phyloP scores from a whole-genome alignment of 2,888 invertebrate species.

The Sphaeridia pumilis region DNA sequence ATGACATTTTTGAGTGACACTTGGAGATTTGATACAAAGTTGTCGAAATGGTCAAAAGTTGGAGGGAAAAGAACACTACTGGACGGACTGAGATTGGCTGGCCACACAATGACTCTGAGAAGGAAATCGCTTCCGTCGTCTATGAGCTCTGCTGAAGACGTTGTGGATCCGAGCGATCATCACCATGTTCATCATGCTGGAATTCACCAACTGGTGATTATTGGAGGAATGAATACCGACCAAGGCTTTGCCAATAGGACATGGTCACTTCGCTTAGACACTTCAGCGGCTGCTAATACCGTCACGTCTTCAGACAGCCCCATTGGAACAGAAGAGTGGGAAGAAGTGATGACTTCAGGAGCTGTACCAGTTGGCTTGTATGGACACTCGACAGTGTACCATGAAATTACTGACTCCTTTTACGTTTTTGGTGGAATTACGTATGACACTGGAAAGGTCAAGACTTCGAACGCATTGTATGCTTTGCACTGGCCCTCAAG shows the following conservation, averaged over 20 bases:
- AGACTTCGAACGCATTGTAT: slow-evolving; percentile 62
- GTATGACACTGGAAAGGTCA: slow-evolving; percentile 57
- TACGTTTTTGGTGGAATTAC: slow-evolving; percentile 83
- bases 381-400: slow-evolving; percentile 81
- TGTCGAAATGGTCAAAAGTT: slow-evolving; percentile 40
- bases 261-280: slow-evolving; percentile 13
- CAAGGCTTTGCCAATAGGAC: slow-evolving; percentile 37
- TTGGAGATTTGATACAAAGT: slow-evolving; percentile 65
- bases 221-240: slow-evolving; percentile 59
- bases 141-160: background rate
- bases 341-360: slow-evolving; percentile 24
- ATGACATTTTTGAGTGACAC: slow-evolving; percentile 69
- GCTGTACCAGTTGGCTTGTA: slow-evolving; percentile 46
- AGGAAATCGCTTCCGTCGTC: slow-evolving; percentile 42
- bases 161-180: background rate
- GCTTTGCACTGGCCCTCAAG: slow-evolving; percentile 63
- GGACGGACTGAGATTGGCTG: slow-evolving; percentile 45
- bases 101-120: slow-evolving; percentile 75
- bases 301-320: background rate
- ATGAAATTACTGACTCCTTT: slow-evolving; percentile 63
- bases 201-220: slow-evolving; percentile 54
- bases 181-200: slow-evolving; percentile 44
- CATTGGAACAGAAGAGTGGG: slow-evolving; percentile 41
- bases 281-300: background rate
- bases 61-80: slow-evolving; percentile 20